Percentiles rank a stretch among this genome's conserved stretches.
phyloP scores from a whole-genome alignment of 2,888 invertebrate species.

The Diachrysia chrysitis region DNA sequence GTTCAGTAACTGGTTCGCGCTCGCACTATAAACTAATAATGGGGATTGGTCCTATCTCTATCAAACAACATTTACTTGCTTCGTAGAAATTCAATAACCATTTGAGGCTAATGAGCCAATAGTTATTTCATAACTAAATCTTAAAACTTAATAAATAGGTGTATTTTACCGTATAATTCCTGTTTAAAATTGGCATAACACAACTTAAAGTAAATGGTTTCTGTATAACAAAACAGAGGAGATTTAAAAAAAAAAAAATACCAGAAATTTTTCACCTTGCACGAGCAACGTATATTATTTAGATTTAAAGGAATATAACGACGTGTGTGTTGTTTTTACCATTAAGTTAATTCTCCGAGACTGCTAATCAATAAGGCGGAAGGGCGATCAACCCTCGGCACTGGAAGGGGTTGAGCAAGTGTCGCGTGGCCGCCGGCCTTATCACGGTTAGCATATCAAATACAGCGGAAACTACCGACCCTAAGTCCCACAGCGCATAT shows the following conservation, averaged over 20 bases:
- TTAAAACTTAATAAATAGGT: slow-evolving; percentile 9
- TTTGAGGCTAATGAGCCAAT: slow-evolving; percentile 47
- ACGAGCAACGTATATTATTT: neutral
- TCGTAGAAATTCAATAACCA: slow-evolving; percentile 58
- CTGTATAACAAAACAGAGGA: neutral
- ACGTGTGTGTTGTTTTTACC: slow-evolving; percentile 73
- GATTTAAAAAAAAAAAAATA: too few species aligned
- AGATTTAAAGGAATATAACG: slow-evolving; percentile 14
- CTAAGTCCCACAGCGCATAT: slow-evolving; percentile 67
- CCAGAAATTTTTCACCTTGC: neutral
- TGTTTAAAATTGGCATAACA: neutral
- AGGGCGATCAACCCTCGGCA: slow-evolving; percentile 83
- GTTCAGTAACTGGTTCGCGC: slow-evolving; percentile 64
- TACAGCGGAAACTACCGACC: slow-evolving; percentile 77
- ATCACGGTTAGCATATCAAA: slow-evolving; percentile 87
- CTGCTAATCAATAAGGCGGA: slow-evolving; percentile 87
- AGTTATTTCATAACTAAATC: slow-evolving; percentile 34
- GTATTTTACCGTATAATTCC: neutral
- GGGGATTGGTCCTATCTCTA: slow-evolving; percentile 64
- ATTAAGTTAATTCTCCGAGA: slow-evolving; percentile 77
- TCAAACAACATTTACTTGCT: slow-evolving; percentile 61
- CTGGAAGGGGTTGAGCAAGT: slow-evolving; percentile 85
- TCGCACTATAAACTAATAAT: slow-evolving; percentile 64
- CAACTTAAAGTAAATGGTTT: neutral
- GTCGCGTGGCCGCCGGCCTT: slow-evolving; percentile 84